phyloP scores from a whole-genome alignment of 2,888 invertebrate genomes.

The Itoplectis maculator region DNA sequence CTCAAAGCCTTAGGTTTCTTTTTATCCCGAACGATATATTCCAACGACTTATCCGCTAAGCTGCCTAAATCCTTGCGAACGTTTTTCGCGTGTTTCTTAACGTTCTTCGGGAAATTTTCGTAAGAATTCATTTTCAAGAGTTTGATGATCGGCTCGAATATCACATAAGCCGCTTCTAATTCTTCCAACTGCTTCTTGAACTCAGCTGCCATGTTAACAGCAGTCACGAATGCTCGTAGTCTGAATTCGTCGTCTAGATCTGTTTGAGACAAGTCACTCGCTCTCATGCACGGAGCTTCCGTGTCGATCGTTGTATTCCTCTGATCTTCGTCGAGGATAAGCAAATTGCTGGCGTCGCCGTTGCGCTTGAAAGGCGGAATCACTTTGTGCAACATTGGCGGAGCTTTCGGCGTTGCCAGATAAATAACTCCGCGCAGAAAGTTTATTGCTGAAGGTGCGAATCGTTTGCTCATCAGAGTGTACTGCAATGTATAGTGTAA shows the following conservation, averaged over 20 bases:
- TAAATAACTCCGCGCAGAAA: slow-evolving; percentile 92
- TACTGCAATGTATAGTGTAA: slow-evolving; percentile 86
- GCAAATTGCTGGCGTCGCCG: slow-evolving; percentile 85
- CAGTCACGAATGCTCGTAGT: slow-evolving; percentile 87
- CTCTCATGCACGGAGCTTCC: slow-evolving; percentile 84
- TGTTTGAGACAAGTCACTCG: slow-evolving; percentile 86
- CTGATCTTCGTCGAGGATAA: slow-evolving; percentile 87
- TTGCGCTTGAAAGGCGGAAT: slow-evolving; percentile 89
- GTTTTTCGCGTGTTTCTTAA: slow-evolving; percentile 85
- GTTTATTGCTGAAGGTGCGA: slow-evolving; percentile 92
- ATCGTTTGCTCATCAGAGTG: slow-evolving; percentile 91
- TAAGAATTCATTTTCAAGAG: slow-evolving; percentile 87
- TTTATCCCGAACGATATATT: slow-evolving; percentile 87
- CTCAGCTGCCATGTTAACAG: slow-evolving; percentile 87
- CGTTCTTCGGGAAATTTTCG: slow-evolving; percentile 87
- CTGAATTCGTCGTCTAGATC: slow-evolving; percentile 88
- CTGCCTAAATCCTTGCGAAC: slow-evolving; percentile 85
- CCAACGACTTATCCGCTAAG: slow-evolving; percentile 86
- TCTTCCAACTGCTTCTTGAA: slow-evolving; percentile 82
- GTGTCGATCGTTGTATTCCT: slow-evolving; percentile 78
- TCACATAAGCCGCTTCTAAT: slow-evolving; percentile 77
- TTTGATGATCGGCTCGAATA: slow-evolving; percentile 75
- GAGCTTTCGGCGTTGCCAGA: slow-evolving; percentile 88
- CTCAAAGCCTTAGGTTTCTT: slow-evolving; percentile 93
- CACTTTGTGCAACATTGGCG: slow-evolving; percentile 87